Evolutionary conservation across 2,888 invertebrate species (phyloP).

Genomic region (Biston stratarius): DNA sequence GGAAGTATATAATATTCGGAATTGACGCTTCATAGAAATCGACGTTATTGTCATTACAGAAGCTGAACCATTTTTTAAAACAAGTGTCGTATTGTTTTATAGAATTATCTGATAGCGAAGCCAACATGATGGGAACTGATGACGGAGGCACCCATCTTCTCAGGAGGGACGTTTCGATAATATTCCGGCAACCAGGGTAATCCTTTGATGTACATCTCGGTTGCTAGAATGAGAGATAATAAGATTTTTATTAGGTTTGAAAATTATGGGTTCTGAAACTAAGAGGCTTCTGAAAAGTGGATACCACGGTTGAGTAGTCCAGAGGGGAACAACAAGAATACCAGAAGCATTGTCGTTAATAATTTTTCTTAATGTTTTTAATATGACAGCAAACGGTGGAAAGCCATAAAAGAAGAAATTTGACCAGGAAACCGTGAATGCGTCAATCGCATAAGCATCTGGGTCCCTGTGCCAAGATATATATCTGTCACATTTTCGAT

Average conservation of each 20-base stretch:
- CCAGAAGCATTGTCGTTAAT: too few species aligned
- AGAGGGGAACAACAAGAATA: neutral
- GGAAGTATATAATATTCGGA: neutral
- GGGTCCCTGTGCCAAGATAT: slow-evolving; percentile 22
- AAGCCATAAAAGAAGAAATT: slow-evolving; percentile 4
- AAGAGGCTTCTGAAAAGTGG: slow-evolving; percentile 5
- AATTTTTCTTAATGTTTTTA: neutral
- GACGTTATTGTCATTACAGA: neutral
- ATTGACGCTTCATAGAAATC: neutral
- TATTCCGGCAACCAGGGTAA: neutral
- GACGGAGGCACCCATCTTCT: neutral
- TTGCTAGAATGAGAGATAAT: neutral
- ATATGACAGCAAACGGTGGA: slow-evolving; percentile 1
- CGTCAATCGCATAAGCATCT: slow-evolving; percentile 14
- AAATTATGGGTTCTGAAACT: slow-evolving; percentile 1
- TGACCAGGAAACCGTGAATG: slow-evolving; percentile 16
- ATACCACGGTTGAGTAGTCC: slow-evolving; percentile 20
- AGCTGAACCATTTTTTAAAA: slow-evolving; percentile 17
- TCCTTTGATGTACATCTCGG: neutral
- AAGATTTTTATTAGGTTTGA: slow-evolving; percentile 1
- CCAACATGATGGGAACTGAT: slow-evolving; percentile 8
- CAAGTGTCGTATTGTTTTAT: slow-evolving; percentile 18
- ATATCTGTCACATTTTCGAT: slow-evolving; percentile 16
- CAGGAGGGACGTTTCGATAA: neutral
- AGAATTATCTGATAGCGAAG: slow-evolving; percentile 9